phyloP scores from a whole-genome alignment of 1,140 invertebrate species.

The Subanguina moxae region DNA sequence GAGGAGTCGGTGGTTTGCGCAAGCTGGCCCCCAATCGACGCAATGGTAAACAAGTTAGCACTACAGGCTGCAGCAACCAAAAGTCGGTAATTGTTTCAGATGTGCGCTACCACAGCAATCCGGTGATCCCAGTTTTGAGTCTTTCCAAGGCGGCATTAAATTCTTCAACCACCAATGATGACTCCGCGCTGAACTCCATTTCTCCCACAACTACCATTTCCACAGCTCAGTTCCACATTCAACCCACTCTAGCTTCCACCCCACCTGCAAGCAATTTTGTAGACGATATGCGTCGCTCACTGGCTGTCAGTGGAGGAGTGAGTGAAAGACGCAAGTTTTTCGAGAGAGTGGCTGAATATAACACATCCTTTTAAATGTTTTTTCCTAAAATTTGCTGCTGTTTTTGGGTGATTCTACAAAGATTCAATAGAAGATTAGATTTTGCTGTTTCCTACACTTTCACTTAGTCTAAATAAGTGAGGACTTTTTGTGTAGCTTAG shows the following conservation, averaged over 20 bases:
- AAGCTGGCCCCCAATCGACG: slow-evolving; percentile 7
- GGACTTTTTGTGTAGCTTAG: too few species aligned
- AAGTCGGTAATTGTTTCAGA: too few species aligned
- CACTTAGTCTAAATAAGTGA: too few species aligned
- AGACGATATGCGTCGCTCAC: slow-evolving; percentile 21
- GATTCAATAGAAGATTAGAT: too few species aligned
- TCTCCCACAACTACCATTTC: slow-evolving; percentile 10
- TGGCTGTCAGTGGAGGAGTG: slow-evolving; percentile 40
- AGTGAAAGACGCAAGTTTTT: slow-evolving; percentile 55
- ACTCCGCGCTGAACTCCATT: background rate
- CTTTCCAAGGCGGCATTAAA: slow-evolving; percentile 17
- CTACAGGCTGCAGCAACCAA: too few species aligned
- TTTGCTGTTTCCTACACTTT: too few species aligned
- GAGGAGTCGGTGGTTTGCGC: background rate
- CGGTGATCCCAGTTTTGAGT: slow-evolving; percentile 38
- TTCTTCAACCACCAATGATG: background rate
- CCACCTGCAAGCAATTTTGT: slow-evolving; percentile 11
- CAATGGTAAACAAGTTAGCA: background rate
- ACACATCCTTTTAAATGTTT: slow-evolving; percentile 26
- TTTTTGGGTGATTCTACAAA: too few species aligned
- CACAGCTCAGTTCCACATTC: slow-evolving; percentile 16
- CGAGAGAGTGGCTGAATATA: slow-evolving; percentile 54
- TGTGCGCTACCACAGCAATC: slow-evolving; percentile 55
- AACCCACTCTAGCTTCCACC: slow-evolving; percentile 2
- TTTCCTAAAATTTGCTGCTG: too few species aligned